These are phyloP conservation scores for Nephrotoma appendiculata DNA, from an alignment of 2,888 invertebrate species.

Conservation along the genomic window DNA sequence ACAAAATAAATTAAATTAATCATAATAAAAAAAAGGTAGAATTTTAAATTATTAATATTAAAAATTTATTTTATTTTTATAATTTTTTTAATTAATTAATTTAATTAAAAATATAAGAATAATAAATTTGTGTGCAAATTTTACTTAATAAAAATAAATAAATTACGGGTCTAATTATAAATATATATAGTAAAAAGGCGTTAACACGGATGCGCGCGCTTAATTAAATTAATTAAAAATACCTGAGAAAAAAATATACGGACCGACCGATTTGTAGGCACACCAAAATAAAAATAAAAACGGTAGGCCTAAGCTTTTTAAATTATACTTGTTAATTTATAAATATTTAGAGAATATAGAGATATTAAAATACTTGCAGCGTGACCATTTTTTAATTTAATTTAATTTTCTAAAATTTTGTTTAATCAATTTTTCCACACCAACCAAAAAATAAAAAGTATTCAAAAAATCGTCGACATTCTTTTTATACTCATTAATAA, in stretches of 20 bases:
- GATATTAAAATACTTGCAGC: neutral
- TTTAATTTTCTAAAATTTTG: neutral
- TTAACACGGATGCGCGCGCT: neutral
- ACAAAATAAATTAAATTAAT: constrained; percentile 1
- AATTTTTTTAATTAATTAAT: neutral
- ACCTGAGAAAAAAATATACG: neutral
- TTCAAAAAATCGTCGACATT: neutral
- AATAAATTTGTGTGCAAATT: constrained; percentile 1
- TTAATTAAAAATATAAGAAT: neutral
- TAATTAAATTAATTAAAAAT: neutral
- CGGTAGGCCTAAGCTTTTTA: neutral
- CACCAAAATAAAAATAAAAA: neutral
- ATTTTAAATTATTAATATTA: neutral
- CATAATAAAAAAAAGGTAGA: neutral
- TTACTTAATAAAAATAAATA: neutral
- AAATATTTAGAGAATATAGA: neutral
- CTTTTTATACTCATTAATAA: neutral
- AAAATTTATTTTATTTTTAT: neutral
- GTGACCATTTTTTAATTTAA: constrained; percentile 1
- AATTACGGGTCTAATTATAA: neutral
- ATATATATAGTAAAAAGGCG: neutral
- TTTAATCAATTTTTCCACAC: neutral
- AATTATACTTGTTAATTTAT: neutral
- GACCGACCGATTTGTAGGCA: neutral
- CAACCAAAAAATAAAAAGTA: neutral